These are phyloP conservation scores for Drosophila arawakana DNA, from an alignment of 1,140 invertebrate genomes.

Conservation along the genomic window DNA sequence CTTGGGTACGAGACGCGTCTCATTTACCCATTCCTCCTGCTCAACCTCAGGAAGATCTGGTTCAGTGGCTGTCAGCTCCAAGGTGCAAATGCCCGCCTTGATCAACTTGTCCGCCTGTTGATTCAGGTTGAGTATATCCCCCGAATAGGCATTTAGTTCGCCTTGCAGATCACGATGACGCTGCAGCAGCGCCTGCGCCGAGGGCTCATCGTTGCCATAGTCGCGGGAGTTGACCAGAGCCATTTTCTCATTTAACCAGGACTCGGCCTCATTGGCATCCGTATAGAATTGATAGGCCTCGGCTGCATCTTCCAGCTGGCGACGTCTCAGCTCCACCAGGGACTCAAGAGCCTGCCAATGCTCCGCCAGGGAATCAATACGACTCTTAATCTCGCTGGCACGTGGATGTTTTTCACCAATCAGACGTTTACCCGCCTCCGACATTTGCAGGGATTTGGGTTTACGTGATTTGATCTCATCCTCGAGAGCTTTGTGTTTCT, in stretches of 20 bases:
- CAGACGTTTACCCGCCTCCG: conserved; percentile 89
- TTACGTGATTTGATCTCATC: conserved; percentile 96
- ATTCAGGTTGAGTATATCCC: conserved; percentile 95
- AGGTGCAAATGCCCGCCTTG: conserved; percentile 90
- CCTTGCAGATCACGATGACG: conserved; percentile 95
- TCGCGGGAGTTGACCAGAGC: conserved; percentile 94
- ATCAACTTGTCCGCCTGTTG: conserved; percentile 93
- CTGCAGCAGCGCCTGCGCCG: conserved; percentile 93
- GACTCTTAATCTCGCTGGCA: conserved; percentile 90
- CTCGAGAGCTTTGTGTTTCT: conserved; percentile 97
- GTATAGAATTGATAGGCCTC: conserved; percentile 98
- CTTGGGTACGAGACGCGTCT: conserved; percentile 92
- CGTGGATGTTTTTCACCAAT: conserved; percentile 92
- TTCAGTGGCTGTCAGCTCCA: conserved; percentile 89
- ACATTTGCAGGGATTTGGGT: conserved; percentile 92
- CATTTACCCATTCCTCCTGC: conserved; percentile 91
- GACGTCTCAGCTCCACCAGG: conserved; percentile 92
- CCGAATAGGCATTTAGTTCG: conserved; percentile 95
- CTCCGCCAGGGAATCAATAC: conserved; percentile 92
- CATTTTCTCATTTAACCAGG: conserved; percentile 97
- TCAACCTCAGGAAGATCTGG: conserved; percentile 88
- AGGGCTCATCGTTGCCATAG: conserved; percentile 95
- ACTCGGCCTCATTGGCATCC: conserved; percentile 98
- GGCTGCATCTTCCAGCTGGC: conserved; percentile 96
- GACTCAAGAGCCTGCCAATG: conserved; percentile 95